Percentiles rank a stretch among this genome's conserved stretches.
phyloP scores from a whole-genome alignment of 2,888 invertebrate genomes.

The Loripinus fragilis region DNA sequence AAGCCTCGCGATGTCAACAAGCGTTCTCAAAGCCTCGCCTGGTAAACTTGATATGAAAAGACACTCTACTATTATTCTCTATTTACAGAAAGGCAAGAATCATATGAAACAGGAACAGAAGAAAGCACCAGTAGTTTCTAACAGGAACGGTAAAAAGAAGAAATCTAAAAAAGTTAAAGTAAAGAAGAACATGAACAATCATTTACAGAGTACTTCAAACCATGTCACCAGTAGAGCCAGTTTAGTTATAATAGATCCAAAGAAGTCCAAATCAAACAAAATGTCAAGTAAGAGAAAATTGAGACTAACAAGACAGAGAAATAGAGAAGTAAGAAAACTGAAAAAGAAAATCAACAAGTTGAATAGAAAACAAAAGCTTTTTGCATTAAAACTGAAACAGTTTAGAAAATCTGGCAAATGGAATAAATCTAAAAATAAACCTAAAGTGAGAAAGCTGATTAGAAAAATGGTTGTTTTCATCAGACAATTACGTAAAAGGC shows the following conservation, averaged over 20 bases:
- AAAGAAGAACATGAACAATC: neutral
- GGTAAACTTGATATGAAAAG: too few species aligned
- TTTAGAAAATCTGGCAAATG: neutral
- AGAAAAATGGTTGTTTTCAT: neutral
- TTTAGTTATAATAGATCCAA: neutral
- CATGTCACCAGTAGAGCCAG: neutral
- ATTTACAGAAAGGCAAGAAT: neutral
- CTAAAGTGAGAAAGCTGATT: neutral
- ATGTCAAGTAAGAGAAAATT: neutral
- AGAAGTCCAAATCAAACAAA: too few species aligned
- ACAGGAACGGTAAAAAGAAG: neutral
- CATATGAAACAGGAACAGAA: neutral
- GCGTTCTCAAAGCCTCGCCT: too few species aligned
- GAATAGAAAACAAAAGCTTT: neutral
- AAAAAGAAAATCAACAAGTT: neutral
- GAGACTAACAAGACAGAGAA: neutral
- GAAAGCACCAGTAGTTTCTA: neutral
- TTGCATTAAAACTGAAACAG: neutral
- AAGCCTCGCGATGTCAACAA: too few species aligned
- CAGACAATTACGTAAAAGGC: conserved; percentile 5
- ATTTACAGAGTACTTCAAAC: neutral
- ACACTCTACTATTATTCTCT: too few species aligned
- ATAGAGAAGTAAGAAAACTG: neutral
- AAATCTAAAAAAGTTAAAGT: neutral
- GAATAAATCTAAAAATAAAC: neutral